Evolutionary conservation across 2,888 invertebrate species (phyloP).

Genomic region (Dryobotodes eremita): DNA sequence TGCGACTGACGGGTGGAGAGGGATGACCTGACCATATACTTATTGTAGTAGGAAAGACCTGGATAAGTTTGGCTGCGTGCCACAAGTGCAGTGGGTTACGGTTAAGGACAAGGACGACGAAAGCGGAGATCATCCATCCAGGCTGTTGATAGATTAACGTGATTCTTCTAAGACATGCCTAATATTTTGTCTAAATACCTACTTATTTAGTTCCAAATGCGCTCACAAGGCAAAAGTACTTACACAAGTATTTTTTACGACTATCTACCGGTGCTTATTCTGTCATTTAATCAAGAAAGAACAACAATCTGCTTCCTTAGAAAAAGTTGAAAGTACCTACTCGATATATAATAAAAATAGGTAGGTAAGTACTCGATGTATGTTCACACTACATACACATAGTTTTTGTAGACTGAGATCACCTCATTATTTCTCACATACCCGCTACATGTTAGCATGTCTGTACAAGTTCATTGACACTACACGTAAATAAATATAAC

Average conservation of each 20-base stretch:
- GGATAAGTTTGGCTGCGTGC: background rate
- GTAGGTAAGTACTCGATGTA: conserved; percentile 6
- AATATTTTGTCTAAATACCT: too few relatives aligned
- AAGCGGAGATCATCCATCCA: background rate
- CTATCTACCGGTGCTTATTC: background rate
- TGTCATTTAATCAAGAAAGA: background rate
- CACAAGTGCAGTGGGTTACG: background rate
- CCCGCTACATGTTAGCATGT: conserved; percentile 48
- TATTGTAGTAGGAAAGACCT: background rate
- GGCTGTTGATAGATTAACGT: conserved; percentile 9
- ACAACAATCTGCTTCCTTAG: background rate
- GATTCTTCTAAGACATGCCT: background rate
- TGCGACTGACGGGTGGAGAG: too few relatives aligned
- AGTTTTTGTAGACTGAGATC: conserved; percentile 52
- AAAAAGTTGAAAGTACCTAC: background rate
- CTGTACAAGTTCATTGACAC: conserved; percentile 51
- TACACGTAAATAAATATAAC: conserved; percentile 30
- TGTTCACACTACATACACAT: conserved; percentile 7
- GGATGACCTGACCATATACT: too few relatives aligned
- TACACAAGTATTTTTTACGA: background rate
- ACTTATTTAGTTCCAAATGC: background rate
- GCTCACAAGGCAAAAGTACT: background rate
- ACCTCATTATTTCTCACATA: conserved; percentile 43
- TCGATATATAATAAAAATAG: background rate
- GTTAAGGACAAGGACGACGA: background rate